A percentile compares a stretch with the other conserved stretches of the same genome.
Evolutionary conservation across 2,888 invertebrate genomes (phyloP).

Genomic region (Agelastica alni): DNA sequence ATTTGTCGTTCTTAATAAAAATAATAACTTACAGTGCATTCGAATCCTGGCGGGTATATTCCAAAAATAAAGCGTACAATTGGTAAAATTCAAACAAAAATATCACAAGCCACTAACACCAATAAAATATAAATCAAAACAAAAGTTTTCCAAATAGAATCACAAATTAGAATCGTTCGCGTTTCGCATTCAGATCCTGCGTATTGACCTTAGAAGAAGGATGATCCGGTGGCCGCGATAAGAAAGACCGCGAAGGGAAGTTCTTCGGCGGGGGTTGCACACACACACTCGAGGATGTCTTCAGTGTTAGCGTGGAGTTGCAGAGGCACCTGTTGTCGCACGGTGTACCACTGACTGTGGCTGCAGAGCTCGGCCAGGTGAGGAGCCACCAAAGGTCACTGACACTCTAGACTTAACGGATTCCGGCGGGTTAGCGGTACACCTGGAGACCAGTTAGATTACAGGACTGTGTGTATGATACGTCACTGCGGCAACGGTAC

Average conservation of each 20-base stretch:
- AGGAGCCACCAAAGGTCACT: constrained; percentile 56
- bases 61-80: too few relatives aligned
- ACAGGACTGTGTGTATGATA: constrained; percentile 56
- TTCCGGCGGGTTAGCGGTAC: constrained; percentile 53
- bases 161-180: too few relatives aligned
- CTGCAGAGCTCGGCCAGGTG: constrained; percentile 51
- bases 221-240: too few relatives aligned
- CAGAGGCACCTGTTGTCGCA: constrained; percentile 55
- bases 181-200: too few relatives aligned
- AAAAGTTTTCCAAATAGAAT: too few relatives aligned
- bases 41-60: too few relatives aligned
- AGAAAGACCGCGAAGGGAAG: constrained; percentile 8
- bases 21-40: too few relatives aligned
- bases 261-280: not conserved
- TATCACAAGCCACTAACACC: too few relatives aligned
- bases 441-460: constrained; percentile 55
- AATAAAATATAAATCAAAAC: too few relatives aligned
- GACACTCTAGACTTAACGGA: constrained; percentile 55
- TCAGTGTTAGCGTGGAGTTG: constrained; percentile 1
- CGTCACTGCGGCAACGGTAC: constrained; percentile 39
- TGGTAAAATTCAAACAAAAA: too few relatives aligned
- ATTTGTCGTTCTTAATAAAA: too few relatives aligned
- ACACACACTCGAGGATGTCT: constrained; percentile 11
- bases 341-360: constrained; percentile 55
- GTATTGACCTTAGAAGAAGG: too few relatives aligned